Conservation (phyloP, 2,113 vertebrate genomes). For the Pelecanoides urinatrix region DNA sequence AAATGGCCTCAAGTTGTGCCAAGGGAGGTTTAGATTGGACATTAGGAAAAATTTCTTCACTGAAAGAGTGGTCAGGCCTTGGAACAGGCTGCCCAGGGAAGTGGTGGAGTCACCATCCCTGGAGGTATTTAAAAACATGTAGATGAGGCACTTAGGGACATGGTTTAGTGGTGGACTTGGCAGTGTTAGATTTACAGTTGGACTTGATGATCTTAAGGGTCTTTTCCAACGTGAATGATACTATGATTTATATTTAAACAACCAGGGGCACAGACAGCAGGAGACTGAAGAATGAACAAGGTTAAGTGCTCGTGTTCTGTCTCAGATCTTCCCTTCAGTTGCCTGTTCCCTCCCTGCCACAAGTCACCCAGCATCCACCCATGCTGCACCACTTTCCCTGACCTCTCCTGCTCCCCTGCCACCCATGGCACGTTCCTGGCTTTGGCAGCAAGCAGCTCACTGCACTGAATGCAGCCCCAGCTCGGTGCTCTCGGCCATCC, state of each 20-base stretch:
- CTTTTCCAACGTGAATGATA: too few species aligned
- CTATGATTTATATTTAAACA: background rate
- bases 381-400: background rate
- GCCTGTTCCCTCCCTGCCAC: background rate
- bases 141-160: too few species aligned
- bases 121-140: too few species aligned
- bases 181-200: too few species aligned
- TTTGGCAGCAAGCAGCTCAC: rapidly evolving
- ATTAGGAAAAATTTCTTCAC: too few species aligned
- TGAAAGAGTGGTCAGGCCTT: too few species aligned
- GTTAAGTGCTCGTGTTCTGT: background rate
- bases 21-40: too few species aligned
- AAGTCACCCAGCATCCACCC: background rate
- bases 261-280: background rate
- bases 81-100: too few species aligned
- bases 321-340: background rate
- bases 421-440: rapidly evolving
- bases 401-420: background rate
- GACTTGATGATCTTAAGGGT: too few species aligned
- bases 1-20: too few species aligned
- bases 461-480: background rate
- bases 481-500: rapidly evolving
- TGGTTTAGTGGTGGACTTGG: too few species aligned
- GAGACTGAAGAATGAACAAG: background rate
- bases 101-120: too few species aligned